phyloP scores from a whole-genome alignment of 2,797 vertebrate genomes.

The Notolepis coatsorum region DNA sequence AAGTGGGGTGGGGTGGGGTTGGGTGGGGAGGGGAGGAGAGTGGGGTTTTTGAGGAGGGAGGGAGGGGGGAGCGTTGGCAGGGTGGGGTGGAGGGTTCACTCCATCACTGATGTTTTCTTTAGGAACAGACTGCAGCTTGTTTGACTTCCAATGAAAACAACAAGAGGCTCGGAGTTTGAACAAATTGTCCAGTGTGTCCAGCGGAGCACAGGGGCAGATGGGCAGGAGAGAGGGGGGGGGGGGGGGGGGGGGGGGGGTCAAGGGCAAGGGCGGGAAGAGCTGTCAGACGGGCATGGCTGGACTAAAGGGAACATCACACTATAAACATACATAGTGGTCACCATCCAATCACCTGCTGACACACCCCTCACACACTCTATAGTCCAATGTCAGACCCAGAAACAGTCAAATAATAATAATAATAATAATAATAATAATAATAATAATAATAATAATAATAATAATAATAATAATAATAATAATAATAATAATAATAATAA shows the following conservation, averaged over 20 bases:
- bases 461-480: too few species aligned
- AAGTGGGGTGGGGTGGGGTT: slow-evolving; percentile 31
- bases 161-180: slow-evolving; percentile 74
- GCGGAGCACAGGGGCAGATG: slow-evolving; percentile 23
- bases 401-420: too few species aligned
- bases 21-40: neutral
- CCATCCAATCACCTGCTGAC: slow-evolving; percentile 1
- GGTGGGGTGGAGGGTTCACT: slow-evolving; percentile 38
- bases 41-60: neutral
- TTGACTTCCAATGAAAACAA: slow-evolving; percentile 80
- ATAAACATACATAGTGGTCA: neutral
- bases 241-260: neutral
- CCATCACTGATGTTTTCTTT: slow-evolving; percentile 82
- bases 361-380: too few species aligned
- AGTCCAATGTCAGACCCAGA: too few species aligned
- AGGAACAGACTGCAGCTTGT: slow-evolving; percentile 85
- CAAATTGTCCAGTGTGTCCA: slow-evolving; percentile 82
- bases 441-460: too few species aligned
- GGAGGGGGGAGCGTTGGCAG: neutral
- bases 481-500: too few species aligned
- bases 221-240: slow-evolving; percentile 19
- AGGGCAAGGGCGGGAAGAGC: neutral
- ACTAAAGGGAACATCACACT: neutral
- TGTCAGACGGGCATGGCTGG: neutral
- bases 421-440: too few species aligned